phyloP scores from a whole-genome alignment of 1,140 invertebrate species.

The Drosophila malerkotliana region DNA sequence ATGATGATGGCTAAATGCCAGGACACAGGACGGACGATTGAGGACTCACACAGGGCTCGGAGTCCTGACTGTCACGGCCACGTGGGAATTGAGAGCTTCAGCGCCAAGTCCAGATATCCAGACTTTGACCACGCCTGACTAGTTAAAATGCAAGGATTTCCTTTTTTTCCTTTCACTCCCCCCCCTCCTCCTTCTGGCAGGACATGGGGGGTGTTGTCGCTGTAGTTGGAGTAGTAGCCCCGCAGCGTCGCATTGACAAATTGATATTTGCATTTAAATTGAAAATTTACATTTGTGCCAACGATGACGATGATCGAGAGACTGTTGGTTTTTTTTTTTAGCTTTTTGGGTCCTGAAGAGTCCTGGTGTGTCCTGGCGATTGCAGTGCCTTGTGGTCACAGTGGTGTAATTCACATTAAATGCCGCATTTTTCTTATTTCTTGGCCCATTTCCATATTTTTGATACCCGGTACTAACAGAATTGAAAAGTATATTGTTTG shows the following conservation, averaged over 20 bases:
- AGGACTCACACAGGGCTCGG: no score
- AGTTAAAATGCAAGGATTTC: constrained; percentile 82
- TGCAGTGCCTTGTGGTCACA: constrained; percentile 74
- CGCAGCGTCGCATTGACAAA: constrained; percentile 76
- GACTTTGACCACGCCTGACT: constrained; percentile 67
- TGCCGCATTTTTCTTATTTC: constrained; percentile 83
- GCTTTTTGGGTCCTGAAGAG: constrained; percentile 10
- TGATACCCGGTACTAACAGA: neutral
- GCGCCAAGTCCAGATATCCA: constrained; percentile 17
- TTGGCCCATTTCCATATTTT: constrained; percentile 60
- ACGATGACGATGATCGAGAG: constrained; percentile 66
- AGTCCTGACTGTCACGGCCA: constrained; percentile 49
- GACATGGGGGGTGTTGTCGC: neutral
- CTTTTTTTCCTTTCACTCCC: constrained; percentile 1
- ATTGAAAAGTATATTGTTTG: neutral
- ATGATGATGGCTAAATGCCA: constrained; percentile 80
- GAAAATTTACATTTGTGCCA: constrained; percentile 83
- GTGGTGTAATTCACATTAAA: constrained; percentile 84
- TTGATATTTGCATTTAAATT: constrained; percentile 84
- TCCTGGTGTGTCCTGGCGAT: neutral
- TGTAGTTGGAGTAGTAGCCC: constrained; percentile 8
- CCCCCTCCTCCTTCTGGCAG: neutral
- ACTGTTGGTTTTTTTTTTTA: constrained; percentile 1
- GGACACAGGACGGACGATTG: constrained; percentile 24
- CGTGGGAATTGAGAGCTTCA: constrained; percentile 66